phyloP scores from a whole-genome alignment of 1,140 invertebrate species.

The Ceratitis capitata region DNA sequence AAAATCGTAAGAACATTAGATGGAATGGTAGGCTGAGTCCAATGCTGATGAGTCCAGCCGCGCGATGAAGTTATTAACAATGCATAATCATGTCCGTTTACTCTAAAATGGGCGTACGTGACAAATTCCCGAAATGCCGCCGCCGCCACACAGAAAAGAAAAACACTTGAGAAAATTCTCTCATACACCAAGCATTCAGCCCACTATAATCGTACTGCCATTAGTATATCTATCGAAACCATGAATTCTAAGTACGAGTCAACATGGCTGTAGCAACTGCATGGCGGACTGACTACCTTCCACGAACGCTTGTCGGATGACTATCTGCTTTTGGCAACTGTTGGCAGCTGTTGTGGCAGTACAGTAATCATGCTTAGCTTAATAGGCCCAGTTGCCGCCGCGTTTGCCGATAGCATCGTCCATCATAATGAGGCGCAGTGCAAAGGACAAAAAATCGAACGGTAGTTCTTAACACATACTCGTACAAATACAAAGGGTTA shows the following conservation, averaged over 20 bases:
- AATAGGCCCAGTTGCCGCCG: neutral
- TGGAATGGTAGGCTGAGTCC: neutral
- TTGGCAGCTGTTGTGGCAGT: slow-evolving; percentile 23
- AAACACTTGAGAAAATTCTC: slow-evolving; percentile 26
- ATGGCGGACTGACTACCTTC: neutral
- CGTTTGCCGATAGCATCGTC: neutral
- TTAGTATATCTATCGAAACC: neutral
- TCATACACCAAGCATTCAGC: neutral
- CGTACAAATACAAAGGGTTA: neutral
- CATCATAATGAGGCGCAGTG: slow-evolving; percentile 10
- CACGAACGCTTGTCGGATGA: slow-evolving; percentile 5
- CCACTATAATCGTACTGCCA: neutral
- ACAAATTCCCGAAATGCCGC: slow-evolving; percentile 41
- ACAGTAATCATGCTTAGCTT: neutral
- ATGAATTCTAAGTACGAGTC: neutral
- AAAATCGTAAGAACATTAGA: neutral
- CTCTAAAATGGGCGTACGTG: slow-evolving; percentile 41
- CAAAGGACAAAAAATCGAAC: neutral
- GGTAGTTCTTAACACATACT: neutral
- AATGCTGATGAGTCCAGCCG: neutral
- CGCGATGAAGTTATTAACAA: slow-evolving; percentile 41
- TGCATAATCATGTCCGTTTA: slow-evolving; percentile 42
- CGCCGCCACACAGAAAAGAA: neutral
- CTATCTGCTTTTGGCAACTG: slow-evolving; percentile 24
- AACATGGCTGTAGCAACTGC: neutral